Evolutionary conservation across 1,140 invertebrate genomes (phyloP).

Genomic region (Pseudobourletiella spinata): DNA sequence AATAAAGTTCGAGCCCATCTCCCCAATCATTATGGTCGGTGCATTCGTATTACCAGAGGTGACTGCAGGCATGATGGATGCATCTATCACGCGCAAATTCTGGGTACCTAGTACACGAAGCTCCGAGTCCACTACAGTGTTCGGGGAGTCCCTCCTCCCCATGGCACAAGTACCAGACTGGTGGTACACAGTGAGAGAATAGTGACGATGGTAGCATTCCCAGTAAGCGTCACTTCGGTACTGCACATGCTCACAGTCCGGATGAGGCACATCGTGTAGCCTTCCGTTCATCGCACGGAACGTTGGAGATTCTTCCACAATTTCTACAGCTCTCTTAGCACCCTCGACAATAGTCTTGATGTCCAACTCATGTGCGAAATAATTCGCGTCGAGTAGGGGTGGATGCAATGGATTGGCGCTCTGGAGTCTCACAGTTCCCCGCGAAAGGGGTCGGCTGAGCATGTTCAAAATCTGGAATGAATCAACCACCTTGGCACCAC

Average conservation of each 20-base stretch:
- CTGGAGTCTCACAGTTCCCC: slow-evolving; percentile 2
- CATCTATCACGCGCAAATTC: slow-evolving; percentile 41
- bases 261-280: slow-evolving; percentile 10
- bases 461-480: slow-evolving; percentile 17
- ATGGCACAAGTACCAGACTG: slow-evolving; percentile 21
- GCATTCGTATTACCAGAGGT: slow-evolving; percentile 38
- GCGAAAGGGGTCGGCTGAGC: slow-evolving; percentile 7
- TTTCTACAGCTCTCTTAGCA: slow-evolving; percentile 14
- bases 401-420: neutral
- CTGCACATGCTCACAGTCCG: slow-evolving; percentile 4
- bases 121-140: slow-evolving; percentile 41
- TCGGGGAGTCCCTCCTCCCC: slow-evolving; percentile 50
- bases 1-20: slow-evolving; percentile 42
- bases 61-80: slow-evolving; percentile 41
- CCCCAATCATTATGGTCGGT: slow-evolving; percentile 40
- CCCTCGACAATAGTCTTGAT: slow-evolving; percentile 14
- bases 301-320: slow-evolving; percentile 18
- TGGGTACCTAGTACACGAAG: slow-evolving; percentile 39
- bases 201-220: slow-evolving; percentile 11
- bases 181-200: slow-evolving; percentile 24
- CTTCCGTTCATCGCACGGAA: slow-evolving; percentile 11
- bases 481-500: slow-evolving; percentile 3
- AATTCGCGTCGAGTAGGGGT: slow-evolving; percentile 14
- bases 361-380: slow-evolving; percentile 13
- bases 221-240: slow-evolving; percentile 15